Evolutionary conservation across 2,888 invertebrate genomes (phyloP).

Genomic region (Caenorhabditis sp.): DNA sequence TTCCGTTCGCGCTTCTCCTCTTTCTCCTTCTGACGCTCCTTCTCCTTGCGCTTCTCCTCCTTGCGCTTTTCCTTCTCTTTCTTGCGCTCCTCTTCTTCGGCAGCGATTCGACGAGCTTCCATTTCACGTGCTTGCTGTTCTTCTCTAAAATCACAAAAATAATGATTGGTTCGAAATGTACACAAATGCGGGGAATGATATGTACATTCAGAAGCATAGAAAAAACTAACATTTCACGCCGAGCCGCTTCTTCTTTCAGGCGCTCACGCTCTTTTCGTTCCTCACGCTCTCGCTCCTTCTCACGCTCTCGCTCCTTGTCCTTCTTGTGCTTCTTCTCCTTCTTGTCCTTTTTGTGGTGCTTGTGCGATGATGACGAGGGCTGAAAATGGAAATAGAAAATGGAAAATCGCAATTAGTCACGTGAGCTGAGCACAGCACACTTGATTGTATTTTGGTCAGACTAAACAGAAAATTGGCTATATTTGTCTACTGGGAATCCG

Average conservation of each 20-base stretch:
- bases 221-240: conserved; percentile 39
- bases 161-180: background rate
- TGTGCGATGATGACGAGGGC: conserved; percentile 19
- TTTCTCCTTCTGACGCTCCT: conserved; percentile 37
- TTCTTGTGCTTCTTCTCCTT: conserved; percentile 45
- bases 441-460: too few relatives aligned
- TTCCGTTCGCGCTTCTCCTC: conserved; percentile 40
- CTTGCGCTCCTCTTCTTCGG: conserved; percentile 21
- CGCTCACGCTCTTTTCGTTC: conserved; percentile 54
- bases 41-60: conserved; percentile 32
- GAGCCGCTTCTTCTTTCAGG: conserved; percentile 35
- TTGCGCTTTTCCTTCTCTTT: conserved; percentile 25
- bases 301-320: conserved; percentile 51
- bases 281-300: conserved; percentile 57
- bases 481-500: too few relatives aligned
- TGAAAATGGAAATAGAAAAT: conserved; percentile 16
- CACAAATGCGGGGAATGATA: background rate
- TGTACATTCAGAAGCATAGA: too few relatives aligned
- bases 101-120: conserved; percentile 1
- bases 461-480: too few relatives aligned
- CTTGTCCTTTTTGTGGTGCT: conserved; percentile 45
- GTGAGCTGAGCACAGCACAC: too few relatives aligned
- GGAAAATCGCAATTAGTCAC: background rate
- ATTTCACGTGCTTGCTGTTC: conserved; percentile 27
- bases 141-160: conserved; percentile 38